phyloP scores from a whole-genome alignment of 1,140 invertebrate genomes.

The Aporrectodea caliginosa region DNA sequence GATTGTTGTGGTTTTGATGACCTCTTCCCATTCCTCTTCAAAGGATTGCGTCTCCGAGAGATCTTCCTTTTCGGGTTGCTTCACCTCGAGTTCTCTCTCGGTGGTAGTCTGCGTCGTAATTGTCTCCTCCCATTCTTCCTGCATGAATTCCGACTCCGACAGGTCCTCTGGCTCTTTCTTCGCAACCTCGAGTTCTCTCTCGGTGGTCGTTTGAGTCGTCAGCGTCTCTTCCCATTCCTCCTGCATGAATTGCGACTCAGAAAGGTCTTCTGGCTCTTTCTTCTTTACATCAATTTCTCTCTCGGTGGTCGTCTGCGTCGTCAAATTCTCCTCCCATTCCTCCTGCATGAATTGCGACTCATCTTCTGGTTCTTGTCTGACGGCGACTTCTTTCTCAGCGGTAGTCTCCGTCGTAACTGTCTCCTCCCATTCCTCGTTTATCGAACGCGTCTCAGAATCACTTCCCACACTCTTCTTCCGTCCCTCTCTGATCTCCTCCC shows the following conservation, averaged over 20 bases:
- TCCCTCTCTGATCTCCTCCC: not conserved
- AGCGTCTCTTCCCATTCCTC: not conserved
- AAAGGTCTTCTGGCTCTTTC: not conserved
- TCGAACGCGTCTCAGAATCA: not conserved
- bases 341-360: not conserved
- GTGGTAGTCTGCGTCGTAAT: not conserved
- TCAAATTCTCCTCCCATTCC: not conserved
- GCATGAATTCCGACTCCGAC: not conserved
- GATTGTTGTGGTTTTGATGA: not conserved
- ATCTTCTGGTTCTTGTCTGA: conserved; percentile 9
- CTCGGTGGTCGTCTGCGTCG: not conserved
- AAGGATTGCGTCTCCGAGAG: not conserved
- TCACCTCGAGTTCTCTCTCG: not conserved
- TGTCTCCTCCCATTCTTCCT: conserved; percentile 15
- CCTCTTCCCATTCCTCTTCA: not conserved
- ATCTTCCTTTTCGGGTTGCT: not conserved
- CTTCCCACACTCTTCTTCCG: not conserved
- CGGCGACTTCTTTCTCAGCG: conserved; percentile 1
- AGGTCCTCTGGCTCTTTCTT: not conserved
- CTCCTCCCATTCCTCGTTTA: conserved; percentile 10
- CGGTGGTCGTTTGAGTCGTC: not conserved
- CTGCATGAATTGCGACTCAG: not conserved
- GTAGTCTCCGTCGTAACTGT: not conserved
- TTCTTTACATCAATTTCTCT: not conserved
- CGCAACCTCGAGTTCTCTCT: not conserved